Evolutionary conservation across 1,140 invertebrate genomes (phyloP).

Genomic region (Drosophila dunni): DNA sequence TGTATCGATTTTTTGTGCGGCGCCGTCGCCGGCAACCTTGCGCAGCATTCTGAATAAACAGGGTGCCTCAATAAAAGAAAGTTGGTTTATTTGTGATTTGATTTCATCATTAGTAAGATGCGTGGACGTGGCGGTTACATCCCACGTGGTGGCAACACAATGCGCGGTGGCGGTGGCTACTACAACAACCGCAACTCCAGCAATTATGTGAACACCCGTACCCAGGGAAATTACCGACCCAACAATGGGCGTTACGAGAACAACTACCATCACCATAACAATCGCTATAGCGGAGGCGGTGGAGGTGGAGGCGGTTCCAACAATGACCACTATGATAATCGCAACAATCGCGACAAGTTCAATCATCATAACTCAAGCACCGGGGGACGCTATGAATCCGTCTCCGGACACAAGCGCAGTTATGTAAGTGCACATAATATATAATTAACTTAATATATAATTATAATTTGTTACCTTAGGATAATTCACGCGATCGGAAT

Average conservation of each 20-base stretch:
- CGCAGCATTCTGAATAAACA: slow-evolving; percentile 5
- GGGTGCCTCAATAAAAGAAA: slow-evolving; percentile 15
- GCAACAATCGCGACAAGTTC: slow-evolving; percentile 69
- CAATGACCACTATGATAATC: slow-evolving; percentile 72
- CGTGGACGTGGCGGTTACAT: slow-evolving; percentile 76
- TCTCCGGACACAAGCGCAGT: slow-evolving; percentile 70
- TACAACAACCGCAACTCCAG: slow-evolving; percentile 76
- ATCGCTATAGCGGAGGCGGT: slow-evolving; percentile 53
- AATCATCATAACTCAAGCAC: slow-evolving; percentile 71
- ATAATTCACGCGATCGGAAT: slow-evolving; percentile 72
- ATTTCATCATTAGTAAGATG: slow-evolving; percentile 51
- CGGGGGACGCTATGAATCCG: slow-evolving; percentile 70
- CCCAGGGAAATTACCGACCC: slow-evolving; percentile 71
- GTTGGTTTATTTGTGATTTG: slow-evolving; percentile 1
- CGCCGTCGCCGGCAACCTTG: slow-evolving; percentile 28
- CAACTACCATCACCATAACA: slow-evolving; percentile 66
- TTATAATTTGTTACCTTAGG: slow-evolving; percentile 43
- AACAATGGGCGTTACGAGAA: slow-evolving; percentile 72
- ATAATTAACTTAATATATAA: neutral
- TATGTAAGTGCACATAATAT: slow-evolving; percentile 62
- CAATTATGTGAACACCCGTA: slow-evolving; percentile 76
- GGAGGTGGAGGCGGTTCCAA: slow-evolving; percentile 37
- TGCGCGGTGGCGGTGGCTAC: slow-evolving; percentile 70
- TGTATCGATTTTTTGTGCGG: slow-evolving; percentile 40
- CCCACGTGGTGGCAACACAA: slow-evolving; percentile 69